Base-by-base conservation (phyloP, 1,140 invertebrate species). In the Magallana gigas region DNA sequence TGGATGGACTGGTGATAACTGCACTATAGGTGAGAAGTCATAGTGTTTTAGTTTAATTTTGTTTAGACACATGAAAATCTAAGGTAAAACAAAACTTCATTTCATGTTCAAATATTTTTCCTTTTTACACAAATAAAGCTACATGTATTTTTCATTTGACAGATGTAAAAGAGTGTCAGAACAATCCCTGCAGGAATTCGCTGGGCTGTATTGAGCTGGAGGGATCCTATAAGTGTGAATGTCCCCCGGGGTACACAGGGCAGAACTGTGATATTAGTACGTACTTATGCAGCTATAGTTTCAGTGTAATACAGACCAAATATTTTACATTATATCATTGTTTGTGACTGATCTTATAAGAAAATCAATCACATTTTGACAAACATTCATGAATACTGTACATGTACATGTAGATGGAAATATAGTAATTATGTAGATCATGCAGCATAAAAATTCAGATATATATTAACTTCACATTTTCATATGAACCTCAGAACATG, bases 1-100 rank as follows among this genome's bases (percentile, higher is more conserved):
- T 91, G 98, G 98, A 57, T 99, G 99, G 95, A 98, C 97, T 1
- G 99, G 99, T 85, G 96, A 97, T 90, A 96, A 97, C 90, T 99
- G 99, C 95, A 98, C 99, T 95, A 96, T 97, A 90, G 98, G 99
- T 93, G 89, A 62, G 83, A 36, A 57, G 18, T 18, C 14, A 64
- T 1, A 64, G 4, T 18, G 1, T 62, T 62, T 62, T 1, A 1
- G 11, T 62, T 1, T n/a, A 62, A 1, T 62, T 12, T n/a, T 23
- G 23, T 1, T 23, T 23, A 23, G 23, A 23, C 1, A 23, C 23
- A 23, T 23, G 23, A 23, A 23, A 23, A 23, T 23, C 23, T 23
- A 23, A 23, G 23, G 23, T 23, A 23, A 23, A 23, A 23, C 23
- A 23, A 23, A 23, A 23, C 23, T 23, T 48, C 3, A 48, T 2